These are phyloP conservation scores for Heptranchias perlo DNA, from an alignment of 2,113 vertebrate genomes.

Conservation along the genomic window DNA sequence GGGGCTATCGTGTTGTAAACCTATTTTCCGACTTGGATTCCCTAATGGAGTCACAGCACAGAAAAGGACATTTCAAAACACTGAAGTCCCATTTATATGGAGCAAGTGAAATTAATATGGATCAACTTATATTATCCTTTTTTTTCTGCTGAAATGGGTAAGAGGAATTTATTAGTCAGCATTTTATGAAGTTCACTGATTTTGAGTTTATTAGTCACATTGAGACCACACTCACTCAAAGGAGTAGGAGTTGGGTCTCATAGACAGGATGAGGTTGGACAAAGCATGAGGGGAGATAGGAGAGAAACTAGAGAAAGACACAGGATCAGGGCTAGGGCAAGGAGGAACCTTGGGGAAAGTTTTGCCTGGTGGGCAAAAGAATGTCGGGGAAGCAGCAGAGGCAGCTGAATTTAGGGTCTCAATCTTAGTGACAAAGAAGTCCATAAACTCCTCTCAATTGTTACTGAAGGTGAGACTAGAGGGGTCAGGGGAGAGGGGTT, in stretches of 20 bases:
- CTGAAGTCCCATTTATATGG: neutral
- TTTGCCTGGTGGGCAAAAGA: neutral
- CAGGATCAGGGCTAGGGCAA: too few relatives aligned
- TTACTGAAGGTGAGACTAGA: too few relatives aligned
- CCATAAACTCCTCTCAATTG: neutral
- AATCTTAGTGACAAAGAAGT: too few relatives aligned
- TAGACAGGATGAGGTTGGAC: neutral
- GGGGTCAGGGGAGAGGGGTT: too few relatives aligned
- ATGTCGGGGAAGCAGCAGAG: neutral
- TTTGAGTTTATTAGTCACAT: neutral
- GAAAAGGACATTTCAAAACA: neutral
- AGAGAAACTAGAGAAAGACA: too few relatives aligned
- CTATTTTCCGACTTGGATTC: neutral
- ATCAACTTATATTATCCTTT: neutral
- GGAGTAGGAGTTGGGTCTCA: neutral
- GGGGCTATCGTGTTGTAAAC: neutral
- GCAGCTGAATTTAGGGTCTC: neutral
- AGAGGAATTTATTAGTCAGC: neutral
- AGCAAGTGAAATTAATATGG: neutral
- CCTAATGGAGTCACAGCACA: neutral
- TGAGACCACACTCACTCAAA: neutral
- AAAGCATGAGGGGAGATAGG: neutral
- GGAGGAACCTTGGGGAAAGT: too few relatives aligned
- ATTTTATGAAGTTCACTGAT: neutral
- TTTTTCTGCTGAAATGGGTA: neutral